These are phyloP conservation scores for Psittacula echo DNA, from an alignment of 2,797 vertebrate genomes.

Conservation along the genomic window DNA sequence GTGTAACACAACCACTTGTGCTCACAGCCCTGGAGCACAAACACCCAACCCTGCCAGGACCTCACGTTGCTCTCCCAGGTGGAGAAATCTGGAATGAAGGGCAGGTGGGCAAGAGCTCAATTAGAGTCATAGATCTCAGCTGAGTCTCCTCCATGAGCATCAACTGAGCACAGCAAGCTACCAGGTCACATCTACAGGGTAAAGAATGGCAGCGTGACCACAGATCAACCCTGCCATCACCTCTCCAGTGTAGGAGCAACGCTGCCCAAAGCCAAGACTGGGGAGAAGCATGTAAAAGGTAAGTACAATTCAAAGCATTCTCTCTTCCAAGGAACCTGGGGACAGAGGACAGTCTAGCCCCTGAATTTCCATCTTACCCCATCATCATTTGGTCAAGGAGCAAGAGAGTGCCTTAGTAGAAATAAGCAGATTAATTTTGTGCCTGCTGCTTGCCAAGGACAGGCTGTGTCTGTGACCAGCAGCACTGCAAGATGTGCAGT, in stretches of 20 bases:
- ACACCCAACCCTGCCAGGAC: not conserved
- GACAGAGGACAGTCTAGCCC: not conserved
- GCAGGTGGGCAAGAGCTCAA: not conserved
- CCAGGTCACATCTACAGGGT: not conserved
- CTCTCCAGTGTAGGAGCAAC: not conserved
- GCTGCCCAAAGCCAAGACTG: not conserved
- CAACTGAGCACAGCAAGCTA: not conserved
- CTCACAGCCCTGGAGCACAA: not conserved
- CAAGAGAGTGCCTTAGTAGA: not conserved
- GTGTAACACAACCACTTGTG: rapidly evolving
- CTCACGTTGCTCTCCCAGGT: not conserved
- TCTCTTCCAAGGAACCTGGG: not conserved
- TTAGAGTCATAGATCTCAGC: not conserved
- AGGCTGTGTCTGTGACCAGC: not conserved
- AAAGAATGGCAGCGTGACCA: not conserved
- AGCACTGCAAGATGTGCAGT: not conserved
- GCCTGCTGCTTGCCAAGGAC: not conserved
- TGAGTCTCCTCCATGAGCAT: not conserved
- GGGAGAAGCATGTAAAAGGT: not conserved
- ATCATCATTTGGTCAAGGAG: not conserved
- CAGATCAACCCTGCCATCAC: not conserved
- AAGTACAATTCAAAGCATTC: not conserved
- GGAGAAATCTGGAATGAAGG: not conserved
- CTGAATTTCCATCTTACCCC: not conserved
- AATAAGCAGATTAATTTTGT: not conserved